phyloP scores from a whole-genome alignment of 2,113 vertebrate genomes.

The Corythaeola cristata region DNA sequence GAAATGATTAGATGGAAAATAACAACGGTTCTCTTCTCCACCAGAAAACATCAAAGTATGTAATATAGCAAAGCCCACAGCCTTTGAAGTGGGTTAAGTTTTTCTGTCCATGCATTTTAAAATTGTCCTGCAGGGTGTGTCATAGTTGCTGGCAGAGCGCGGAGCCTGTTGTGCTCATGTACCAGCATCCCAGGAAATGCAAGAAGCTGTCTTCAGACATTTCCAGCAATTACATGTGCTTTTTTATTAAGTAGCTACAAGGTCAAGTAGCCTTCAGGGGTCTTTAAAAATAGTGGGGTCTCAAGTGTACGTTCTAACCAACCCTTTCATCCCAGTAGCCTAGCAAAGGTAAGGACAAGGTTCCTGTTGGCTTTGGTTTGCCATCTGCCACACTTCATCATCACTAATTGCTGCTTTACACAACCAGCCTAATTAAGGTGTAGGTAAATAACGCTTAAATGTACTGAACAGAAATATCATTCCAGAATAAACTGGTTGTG shows the following conservation, averaged over 20 bases:
- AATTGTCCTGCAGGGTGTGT: background rate
- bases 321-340: background rate
- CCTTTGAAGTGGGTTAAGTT: background rate
- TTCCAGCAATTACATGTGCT: background rate
- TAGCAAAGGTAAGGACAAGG: background rate
- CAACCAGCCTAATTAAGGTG: background rate
- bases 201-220: background rate
- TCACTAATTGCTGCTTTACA: background rate
- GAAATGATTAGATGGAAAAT: background rate
- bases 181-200: background rate
- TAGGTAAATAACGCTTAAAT: background rate
- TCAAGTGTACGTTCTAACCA: background rate
- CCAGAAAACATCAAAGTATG: background rate
- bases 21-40: background rate
- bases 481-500: background rate
- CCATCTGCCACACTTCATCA: background rate
- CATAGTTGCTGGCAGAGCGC: background rate
- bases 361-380: background rate
- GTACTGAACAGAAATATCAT: background rate
- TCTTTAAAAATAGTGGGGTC: background rate
- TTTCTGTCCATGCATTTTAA: background rate
- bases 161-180: background rate
- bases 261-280: background rate
- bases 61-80: background rate
- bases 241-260: background rate